A percentile compares a stretch with the other conserved stretches of the same genome.
phyloP scores from a whole-genome alignment of 2,888 invertebrate genomes.

The Eupithecia tripunctaria region DNA sequence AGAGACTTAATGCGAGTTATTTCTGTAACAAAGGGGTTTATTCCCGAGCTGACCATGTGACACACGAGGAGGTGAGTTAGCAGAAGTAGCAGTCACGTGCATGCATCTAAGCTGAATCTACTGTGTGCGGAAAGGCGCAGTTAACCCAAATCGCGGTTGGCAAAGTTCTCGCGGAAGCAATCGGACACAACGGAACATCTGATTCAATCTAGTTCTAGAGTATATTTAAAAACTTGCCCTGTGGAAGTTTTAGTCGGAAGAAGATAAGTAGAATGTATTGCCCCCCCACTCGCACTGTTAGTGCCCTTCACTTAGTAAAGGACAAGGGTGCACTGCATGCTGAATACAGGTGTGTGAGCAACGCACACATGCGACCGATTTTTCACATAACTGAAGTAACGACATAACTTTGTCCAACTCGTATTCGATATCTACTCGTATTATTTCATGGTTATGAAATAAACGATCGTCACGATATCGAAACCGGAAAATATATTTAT shows the following conservation, averaged over 20 bases:
- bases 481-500: neutral
- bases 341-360: neutral
- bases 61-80: conserved; percentile 20
- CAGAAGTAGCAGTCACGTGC: conserved; percentile 40
- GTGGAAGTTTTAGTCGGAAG: conserved; percentile 23
- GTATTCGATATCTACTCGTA: neutral
- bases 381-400: neutral
- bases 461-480: neutral
- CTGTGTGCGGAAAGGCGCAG: conserved; percentile 52
- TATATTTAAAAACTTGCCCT: conserved; percentile 31
- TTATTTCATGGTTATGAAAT: neutral
- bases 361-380: neutral
- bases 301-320: conserved; percentile 19
- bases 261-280: conserved; percentile 17
- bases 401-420: neutral
- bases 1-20: conserved; percentile 22
- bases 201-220: conserved; percentile 35
- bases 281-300: neutral
- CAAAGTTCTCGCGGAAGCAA: conserved; percentile 65
- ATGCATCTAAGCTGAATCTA: conserved; percentile 49
- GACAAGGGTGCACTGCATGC: conserved; percentile 13
- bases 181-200: conserved; percentile 39
- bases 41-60: conserved; percentile 33
- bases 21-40: conserved; percentile 35
- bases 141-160: conserved; percentile 68